Evolutionary conservation across 2,888 invertebrate species (phyloP), one percentile per base, ranked within the genome.

Genomic region (Noctua fimbriata): DNA sequence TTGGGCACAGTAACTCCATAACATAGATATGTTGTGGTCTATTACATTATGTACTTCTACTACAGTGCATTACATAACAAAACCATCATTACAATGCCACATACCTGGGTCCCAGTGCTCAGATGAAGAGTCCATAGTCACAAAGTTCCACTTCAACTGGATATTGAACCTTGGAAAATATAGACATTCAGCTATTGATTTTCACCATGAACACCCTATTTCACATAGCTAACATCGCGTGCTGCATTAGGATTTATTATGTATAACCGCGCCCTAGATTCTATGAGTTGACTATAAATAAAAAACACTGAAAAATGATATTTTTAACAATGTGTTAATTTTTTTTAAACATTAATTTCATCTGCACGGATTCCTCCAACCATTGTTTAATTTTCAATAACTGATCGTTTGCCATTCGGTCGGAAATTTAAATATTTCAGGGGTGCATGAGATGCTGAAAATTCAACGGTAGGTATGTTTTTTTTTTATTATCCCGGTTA

Each of bases 91-190:
- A 83, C 1, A 63, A 55, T 24, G 52, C 9, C 18, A 91, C 93
- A 79, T 91, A 96, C 96, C 95, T 91, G 96, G 96, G 85, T 96
- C 96, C 96, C 96, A 96, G 87, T 93, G 95, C 86, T 95, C 95
- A 82, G 94, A 88, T 63, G 94, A 84, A 79, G 93, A 90, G 84
- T 95, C 95, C 95, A 95, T 95, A 82, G 91, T 93, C 88, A 91
- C 90, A 91, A 91, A 88, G 63, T 74, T n/a, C 84, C 76, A 79
- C 79, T 84, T 66, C 60, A 77, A 76, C 76, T 58, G 84, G 69
- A 66, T 70, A 66, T 28, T 81, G 76, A 72, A 78, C 73, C 82
- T 88, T 89, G 44, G 69, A 77, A 75, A 69, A 66, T 67, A 72
- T 32, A 78, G 52, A 80, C 79, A 83, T 89, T 82, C 79, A 87